These are phyloP conservation scores for Melieria crassipennis DNA, from an alignment of 2,888 invertebrate genomes.

Conservation along the genomic window DNA sequence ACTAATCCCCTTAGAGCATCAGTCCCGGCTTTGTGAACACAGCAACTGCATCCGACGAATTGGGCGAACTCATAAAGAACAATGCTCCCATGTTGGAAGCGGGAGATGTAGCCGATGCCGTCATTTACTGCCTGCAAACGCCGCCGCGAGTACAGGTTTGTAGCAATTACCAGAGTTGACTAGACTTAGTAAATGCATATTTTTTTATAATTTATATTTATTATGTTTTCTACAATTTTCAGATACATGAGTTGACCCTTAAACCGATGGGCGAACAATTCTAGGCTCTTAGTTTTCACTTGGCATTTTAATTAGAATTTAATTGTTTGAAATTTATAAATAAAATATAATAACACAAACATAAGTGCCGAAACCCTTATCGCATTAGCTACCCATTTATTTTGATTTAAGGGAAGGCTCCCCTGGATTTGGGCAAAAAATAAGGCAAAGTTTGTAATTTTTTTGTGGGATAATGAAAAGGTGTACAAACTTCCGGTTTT, in stretches of 20 bases:
- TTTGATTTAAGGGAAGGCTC: no score
- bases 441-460: no score
- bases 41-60: background rate
- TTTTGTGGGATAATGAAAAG: no score
- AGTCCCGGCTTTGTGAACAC: conserved; percentile 1
- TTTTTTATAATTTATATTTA: background rate
- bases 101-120: conserved; percentile 35
- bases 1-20: background rate
- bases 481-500: no score
- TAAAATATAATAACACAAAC: no score
- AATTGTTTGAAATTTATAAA: conserved; percentile 12
- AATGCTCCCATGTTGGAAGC: conserved; percentile 8
- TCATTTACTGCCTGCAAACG: conserved; percentile 51
- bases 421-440: no score
- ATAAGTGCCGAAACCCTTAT: conserved; percentile 13
- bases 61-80: no score
- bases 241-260: conserved; percentile 42
- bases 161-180: background rate
- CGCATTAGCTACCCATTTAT: background rate
- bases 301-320: background rate
- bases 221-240: conserved; percentile 5
- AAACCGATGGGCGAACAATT: conserved; percentile 43
- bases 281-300: conserved; percentile 13
- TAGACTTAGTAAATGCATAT: background rate
- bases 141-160: conserved; percentile 49